phyloP scores from a whole-genome alignment of 2,113 vertebrate species.

The Uria lomvia region DNA sequence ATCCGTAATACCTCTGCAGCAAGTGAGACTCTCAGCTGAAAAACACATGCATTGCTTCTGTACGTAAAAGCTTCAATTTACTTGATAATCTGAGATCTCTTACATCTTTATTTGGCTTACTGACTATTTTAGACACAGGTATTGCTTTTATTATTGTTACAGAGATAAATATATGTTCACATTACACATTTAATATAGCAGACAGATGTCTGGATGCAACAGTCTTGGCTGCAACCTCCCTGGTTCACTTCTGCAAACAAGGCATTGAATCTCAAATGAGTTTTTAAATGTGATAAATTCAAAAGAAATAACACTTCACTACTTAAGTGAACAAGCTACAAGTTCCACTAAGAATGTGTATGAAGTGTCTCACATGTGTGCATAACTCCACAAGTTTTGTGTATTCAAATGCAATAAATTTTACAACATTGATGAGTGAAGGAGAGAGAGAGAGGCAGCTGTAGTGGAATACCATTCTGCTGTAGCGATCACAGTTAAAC shows the following conservation, averaged over 20 bases:
- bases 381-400: neutral
- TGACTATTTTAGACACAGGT: neutral
- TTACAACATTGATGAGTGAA: neutral
- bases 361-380: neutral
- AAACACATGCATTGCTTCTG: neutral
- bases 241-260: conserved; percentile 20
- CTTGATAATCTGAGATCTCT: neutral
- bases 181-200: neutral
- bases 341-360: neutral
- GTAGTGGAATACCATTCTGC: neutral
- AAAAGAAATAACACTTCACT: conserved; percentile 21
- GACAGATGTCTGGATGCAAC: neutral
- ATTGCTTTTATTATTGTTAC: neutral
- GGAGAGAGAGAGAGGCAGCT: neutral
- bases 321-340: neutral
- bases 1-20: neutral
- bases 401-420: neutral
- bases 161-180: neutral
- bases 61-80: neutral
- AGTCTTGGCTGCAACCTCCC: neutral
- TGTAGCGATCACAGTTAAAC: conserved; percentile 13
- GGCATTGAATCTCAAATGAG: neutral
- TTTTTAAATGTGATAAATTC: conserved; percentile 32
- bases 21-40: neutral
- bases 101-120: neutral